phyloP scores from a whole-genome alignment of 2,113 vertebrate genomes.

The Litocranius walleri region DNA sequence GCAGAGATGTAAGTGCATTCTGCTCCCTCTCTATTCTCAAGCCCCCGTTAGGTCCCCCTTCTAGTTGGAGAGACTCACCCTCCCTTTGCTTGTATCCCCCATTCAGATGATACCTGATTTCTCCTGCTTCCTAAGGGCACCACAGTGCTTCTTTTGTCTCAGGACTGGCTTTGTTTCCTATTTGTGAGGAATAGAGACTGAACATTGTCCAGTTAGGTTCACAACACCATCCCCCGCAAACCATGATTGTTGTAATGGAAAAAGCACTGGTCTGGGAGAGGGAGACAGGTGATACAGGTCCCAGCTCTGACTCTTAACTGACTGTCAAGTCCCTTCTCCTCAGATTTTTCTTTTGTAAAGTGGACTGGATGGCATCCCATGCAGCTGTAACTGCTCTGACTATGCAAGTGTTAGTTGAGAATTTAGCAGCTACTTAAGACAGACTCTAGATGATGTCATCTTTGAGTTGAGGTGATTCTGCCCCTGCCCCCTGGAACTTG shows the following conservation, averaged over 20 bases:
- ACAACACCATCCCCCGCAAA: background rate
- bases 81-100: background rate
- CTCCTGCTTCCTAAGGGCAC: background rate
- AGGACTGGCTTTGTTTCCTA: background rate
- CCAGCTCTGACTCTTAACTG: background rate
- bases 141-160: background rate
- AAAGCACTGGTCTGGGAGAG: background rate
- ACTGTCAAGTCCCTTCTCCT: background rate
- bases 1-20: constrained; percentile 93
- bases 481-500: background rate
- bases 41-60: background rate
- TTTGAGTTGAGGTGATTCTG: constrained; percentile 4
- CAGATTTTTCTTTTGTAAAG: background rate
- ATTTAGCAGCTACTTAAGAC: background rate
- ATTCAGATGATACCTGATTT: background rate
- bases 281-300: background rate
- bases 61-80: background rate
- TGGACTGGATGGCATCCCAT: background rate
- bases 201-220: background rate
- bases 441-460: background rate
- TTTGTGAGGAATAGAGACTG: background rate
- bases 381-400: background rate
- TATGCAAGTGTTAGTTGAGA: background rate
- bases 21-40: background rate
- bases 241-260: background rate